Conservation (phyloP, 1,140 invertebrate genomes). For the Zaprionus ornatus region DNA sequence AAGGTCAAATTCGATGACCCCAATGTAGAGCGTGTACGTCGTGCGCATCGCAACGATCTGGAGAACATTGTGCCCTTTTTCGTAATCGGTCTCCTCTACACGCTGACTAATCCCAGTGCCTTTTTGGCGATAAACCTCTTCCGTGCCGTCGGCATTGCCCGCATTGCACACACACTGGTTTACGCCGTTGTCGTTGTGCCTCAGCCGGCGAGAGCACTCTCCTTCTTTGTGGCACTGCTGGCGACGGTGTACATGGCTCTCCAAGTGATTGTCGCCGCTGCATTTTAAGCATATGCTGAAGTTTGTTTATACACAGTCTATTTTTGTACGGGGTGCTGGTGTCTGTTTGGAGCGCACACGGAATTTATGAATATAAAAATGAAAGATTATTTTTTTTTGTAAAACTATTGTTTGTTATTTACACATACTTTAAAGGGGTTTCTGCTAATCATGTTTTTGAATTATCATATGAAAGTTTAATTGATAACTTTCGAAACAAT, state of each 20-base stretch:
- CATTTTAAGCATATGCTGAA: conserved; percentile 83
- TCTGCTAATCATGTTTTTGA: background rate
- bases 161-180: conserved; percentile 87
- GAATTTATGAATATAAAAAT: background rate
- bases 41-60: conserved; percentile 89
- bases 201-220: conserved; percentile 86
- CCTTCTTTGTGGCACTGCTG: conserved; percentile 84
- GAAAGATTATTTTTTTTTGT: background rate
- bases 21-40: conserved; percentile 86
- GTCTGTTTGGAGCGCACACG: background rate
- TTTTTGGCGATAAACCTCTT: conserved; percentile 86
- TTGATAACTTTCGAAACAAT: too few species aligned
- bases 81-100: conserved; percentile 86
- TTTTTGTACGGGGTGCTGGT: background rate
- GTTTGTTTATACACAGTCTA: background rate
- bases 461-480: background rate
- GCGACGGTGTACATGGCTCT: conserved; percentile 86
- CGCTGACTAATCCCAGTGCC: conserved; percentile 85
- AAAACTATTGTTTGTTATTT: background rate
- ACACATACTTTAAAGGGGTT: background rate
- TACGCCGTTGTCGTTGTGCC: conserved; percentile 85
- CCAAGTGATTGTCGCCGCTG: conserved; percentile 76
- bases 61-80: conserved; percentile 89
- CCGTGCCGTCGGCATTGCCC: conserved; percentile 85
- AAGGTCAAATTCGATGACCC: conserved; percentile 85